Base-by-base conservation (phyloP, 1,140 invertebrate genomes). In the silkworm (Bombyx mori) region DNA sequence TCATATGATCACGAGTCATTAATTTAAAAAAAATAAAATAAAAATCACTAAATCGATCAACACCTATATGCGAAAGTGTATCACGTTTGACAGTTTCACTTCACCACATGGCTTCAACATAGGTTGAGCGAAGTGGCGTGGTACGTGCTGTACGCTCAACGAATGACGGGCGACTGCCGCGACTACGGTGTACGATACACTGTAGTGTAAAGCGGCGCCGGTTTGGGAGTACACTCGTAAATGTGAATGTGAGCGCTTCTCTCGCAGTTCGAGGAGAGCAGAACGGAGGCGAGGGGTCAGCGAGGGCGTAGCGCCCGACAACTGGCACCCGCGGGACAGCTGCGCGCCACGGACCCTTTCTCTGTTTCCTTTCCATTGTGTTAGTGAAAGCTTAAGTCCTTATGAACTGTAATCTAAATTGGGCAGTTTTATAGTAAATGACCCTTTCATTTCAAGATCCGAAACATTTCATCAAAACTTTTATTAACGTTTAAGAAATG, bases 21-120 rank as follows among this genome's bases (percentile, higher is more conserved):
- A 67, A 71, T 48, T 52, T 68, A 57, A 70, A 69, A 66, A 74
- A 66, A 67, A 18, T 18, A 64, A 61, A 61, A 71, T 61, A 66
- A 22, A 46, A 63, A 73, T 65, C 73, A 78, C 69, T 72, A 59
- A 63, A 65, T 72, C 61, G 49, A 65, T 73, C 63, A 54, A 66
- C 69, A 73, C 66, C 71, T 63, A 69, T 77, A 68, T 81, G 69
- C 69, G 75, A 74, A 72, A 75, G 65, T 69, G 74, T 82, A 82
- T 82, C 76, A 79, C 83, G 80, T 84, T 81, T 85, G 83, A 85
- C 83, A 83, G 82, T 82, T 84, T 83, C 82, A 83, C 83, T 81
- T 85, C 79, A 86, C 79, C 83, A 76, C 83, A 86, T 85, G 83
- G 80, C 79, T 85, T 67, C 26, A 35, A 35, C 26, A 61, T 58